Conservation (phyloP, 37 sponge, comb jelly and placozoan species). For the Ianthella basta region DNA sequence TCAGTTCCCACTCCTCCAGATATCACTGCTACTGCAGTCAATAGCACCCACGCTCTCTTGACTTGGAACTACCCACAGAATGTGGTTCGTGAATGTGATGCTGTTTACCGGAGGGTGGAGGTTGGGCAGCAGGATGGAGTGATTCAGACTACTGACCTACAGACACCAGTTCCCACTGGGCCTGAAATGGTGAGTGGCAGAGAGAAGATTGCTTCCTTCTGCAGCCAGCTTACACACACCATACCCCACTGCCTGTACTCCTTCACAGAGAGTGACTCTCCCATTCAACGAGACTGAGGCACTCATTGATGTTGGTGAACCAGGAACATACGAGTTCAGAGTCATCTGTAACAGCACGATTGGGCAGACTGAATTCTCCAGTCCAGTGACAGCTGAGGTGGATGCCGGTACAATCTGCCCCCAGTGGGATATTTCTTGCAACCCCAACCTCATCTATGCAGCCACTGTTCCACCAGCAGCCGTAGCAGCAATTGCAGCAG, state of each 20-base stretch:
- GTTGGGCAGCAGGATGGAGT: neutral
- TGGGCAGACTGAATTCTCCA: neutral
- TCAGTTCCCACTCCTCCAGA: constrained; percentile 2
- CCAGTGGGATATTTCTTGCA: neutral
- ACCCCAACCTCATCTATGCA: neutral
- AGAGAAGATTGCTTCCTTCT: too few species aligned
- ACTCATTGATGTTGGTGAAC: neutral
- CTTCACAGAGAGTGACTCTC: neutral
- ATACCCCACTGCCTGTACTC: neutral
- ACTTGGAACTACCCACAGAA: neutral
- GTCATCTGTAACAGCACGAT: constrained; percentile 1
- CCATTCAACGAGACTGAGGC: neutral
- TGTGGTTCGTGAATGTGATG: neutral
- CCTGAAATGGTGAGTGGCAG: too few species aligned
- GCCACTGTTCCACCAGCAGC: neutral
- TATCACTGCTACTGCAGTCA: neutral
- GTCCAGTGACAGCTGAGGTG: constrained; percentile 1
- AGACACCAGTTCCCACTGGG: too few species aligned
- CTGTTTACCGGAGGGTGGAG: neutral
- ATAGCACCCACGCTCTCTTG: neutral
- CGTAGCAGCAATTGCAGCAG: neutral
- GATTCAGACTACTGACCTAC: too few species aligned
- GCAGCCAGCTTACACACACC: neutral
- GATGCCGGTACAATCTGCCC: neutral
- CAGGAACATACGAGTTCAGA: neutral